Conservation (phyloP, 2,888 invertebrate genomes). For the Eupithecia tripunctaria region DNA sequence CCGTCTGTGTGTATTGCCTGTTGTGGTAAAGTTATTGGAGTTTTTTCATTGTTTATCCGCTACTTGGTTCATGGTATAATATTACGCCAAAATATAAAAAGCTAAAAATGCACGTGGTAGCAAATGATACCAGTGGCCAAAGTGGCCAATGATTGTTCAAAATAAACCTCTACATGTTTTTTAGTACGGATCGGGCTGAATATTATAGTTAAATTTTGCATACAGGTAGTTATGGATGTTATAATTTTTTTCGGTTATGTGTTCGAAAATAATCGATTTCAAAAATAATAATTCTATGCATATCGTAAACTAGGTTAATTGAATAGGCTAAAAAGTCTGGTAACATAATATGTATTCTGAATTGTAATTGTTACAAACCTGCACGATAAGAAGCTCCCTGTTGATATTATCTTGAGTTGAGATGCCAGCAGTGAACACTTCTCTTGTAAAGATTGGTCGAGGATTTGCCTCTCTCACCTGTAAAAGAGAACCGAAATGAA, state of each 20-base stretch:
- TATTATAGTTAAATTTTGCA: too few relatives aligned
- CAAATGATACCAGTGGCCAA: too few relatives aligned
- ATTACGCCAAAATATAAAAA: too few relatives aligned
- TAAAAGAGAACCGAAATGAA: too few relatives aligned
- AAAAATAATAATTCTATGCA: too few relatives aligned
- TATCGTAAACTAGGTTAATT: background rate
- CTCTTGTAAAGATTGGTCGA: slow-evolving; percentile 81
- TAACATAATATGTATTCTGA: background rate
- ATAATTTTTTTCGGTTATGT: background rate
- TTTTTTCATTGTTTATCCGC: background rate
- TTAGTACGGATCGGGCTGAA: too few relatives aligned
- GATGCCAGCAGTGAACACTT: slow-evolving; percentile 81
- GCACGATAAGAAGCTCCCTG: slow-evolving; percentile 76
- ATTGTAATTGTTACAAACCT: slow-evolving; percentile 58
- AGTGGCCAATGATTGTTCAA: too few relatives aligned
- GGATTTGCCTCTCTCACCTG: slow-evolving; percentile 86
- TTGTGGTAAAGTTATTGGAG: background rate
- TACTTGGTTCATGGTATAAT: too few relatives aligned
- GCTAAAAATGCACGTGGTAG: too few relatives aligned
- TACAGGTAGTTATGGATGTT: too few relatives aligned
- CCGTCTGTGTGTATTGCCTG: slow-evolving; percentile 86
- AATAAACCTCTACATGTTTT: too few relatives aligned
- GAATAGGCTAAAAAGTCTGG: background rate
- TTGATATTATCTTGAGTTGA: slow-evolving; percentile 72
- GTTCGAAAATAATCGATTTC: too few relatives aligned